A percentile compares a stretch with the other conserved stretches of the same genome.
Conservation (phyloP, 92 coral and sea anemone species). For the Phymanthus crucifer region DNA sequence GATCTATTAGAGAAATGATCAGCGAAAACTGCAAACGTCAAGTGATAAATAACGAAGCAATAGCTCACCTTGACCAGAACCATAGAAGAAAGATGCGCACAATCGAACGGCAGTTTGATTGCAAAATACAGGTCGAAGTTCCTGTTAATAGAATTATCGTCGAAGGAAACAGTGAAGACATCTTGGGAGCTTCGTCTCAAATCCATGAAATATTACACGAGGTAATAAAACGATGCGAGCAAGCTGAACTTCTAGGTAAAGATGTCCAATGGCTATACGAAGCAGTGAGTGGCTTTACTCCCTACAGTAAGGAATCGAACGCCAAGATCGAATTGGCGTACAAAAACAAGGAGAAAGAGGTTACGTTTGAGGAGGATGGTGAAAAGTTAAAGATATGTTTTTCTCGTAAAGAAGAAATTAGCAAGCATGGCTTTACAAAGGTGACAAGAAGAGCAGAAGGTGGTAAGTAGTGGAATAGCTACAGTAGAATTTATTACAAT, state of each 20-base stretch:
- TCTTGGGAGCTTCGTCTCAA: neutral
- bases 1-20: neutral
- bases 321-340: constrained; percentile 51
- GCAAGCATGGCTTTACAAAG: neutral
- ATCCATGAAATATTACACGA: constrained; percentile 10
- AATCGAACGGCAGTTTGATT: neutral
- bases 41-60: neutral
- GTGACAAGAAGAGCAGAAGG: neutral
- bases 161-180: neutral
- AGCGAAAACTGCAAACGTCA: neutral
- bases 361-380: constrained; percentile 15
- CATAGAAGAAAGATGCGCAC: neutral
- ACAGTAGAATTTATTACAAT: neutral
- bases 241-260: constrained; percentile 8
- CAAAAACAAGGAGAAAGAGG: neutral
- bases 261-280: constrained; percentile 44
- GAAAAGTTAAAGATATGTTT: constrained; percentile 16
- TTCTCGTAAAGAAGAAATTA: neutral
- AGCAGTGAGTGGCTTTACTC: neutral
- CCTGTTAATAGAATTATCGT: neutral
- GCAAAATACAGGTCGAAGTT: neutral
- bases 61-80: neutral
- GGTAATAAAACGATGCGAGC: neutral
- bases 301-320: constrained; percentile 26
- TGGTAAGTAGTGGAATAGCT: neutral